phyloP scores from a whole-genome alignment of 1,140 invertebrate genomes.

The Drosophila persimilis region DNA sequence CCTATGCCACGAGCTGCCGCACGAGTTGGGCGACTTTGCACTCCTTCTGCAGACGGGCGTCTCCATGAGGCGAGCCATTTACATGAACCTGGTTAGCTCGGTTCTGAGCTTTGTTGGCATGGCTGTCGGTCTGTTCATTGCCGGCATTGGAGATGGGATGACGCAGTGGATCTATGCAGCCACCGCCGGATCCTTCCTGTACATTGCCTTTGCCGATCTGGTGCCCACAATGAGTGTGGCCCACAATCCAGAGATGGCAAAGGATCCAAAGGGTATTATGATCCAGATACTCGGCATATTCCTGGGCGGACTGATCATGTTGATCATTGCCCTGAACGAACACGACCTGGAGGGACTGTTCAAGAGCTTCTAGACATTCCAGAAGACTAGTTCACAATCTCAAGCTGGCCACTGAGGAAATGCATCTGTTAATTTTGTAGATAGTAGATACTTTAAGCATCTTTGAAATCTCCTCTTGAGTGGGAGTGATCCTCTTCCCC shows the following conservation, averaged over 20 bases:
- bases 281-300: constrained; percentile 88
- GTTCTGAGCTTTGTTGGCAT: constrained; percentile 90
- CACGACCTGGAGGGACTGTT: constrained; percentile 86
- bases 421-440: constrained; percentile 10
- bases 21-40: constrained; percentile 93
- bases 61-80: constrained; percentile 87
- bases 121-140: constrained; percentile 88
- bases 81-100: constrained; percentile 90
- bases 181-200: constrained; percentile 92
- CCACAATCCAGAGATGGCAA: constrained; percentile 80
- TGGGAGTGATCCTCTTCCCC: not conserved
- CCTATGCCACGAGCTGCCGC: constrained; percentile 92
- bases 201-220: constrained; percentile 91
- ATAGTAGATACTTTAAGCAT: constrained; percentile 24
- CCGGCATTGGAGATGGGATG: constrained; percentile 86
- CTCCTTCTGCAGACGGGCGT: constrained; percentile 90
- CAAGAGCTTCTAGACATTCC: constrained; percentile 55
- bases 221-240: constrained; percentile 86
- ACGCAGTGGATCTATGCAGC: constrained; percentile 90
- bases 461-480: constrained; percentile 26
- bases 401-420: not conserved
- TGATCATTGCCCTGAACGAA: constrained; percentile 90
- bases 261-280: constrained; percentile 73
- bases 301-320: constrained; percentile 88
- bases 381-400: constrained; percentile 11